Evolutionary conservation across 2,797 vertebrate species (phyloP).

Genomic region (Neopelma chrysocephalum): DNA sequence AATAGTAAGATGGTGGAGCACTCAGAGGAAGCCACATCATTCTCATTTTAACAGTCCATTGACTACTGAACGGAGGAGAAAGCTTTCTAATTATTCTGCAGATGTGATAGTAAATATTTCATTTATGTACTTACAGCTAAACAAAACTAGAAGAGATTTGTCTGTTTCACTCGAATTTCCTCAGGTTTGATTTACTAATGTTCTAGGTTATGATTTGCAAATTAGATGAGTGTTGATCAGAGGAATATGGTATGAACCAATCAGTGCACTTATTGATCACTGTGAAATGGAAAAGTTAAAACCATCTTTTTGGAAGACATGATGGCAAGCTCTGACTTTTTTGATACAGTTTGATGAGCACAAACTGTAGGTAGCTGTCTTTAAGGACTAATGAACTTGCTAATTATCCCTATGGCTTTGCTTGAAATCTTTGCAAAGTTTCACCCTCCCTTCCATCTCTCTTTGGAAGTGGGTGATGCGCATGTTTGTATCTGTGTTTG

Average conservation of each 20-base stretch:
- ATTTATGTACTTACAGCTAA: neutral
- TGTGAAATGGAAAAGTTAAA: neutral
- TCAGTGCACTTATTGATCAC: neutral
- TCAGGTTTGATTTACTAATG: neutral
- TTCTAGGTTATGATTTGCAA: neutral
- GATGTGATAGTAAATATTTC: neutral
- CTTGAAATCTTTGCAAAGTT: neutral
- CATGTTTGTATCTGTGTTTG: neutral
- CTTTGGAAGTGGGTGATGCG: neutral
- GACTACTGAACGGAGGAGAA: neutral
- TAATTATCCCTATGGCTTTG: neutral
- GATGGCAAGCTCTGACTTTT: neutral
- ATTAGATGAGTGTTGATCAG: neutral
- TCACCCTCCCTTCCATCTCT: neutral
- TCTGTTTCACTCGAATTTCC: conserved; percentile 1
- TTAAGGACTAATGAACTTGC: neutral
- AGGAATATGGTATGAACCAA: neutral
- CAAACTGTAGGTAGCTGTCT: neutral
- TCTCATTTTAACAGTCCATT: neutral
- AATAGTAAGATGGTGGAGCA: neutral
- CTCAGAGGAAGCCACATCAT: neutral
- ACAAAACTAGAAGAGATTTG: neutral
- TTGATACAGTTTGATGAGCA: neutral
- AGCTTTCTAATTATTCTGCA: neutral
- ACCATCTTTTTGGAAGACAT: neutral